Conservation (phyloP, 1,140 invertebrate species). For the Meloidogyne hapla region DNA sequence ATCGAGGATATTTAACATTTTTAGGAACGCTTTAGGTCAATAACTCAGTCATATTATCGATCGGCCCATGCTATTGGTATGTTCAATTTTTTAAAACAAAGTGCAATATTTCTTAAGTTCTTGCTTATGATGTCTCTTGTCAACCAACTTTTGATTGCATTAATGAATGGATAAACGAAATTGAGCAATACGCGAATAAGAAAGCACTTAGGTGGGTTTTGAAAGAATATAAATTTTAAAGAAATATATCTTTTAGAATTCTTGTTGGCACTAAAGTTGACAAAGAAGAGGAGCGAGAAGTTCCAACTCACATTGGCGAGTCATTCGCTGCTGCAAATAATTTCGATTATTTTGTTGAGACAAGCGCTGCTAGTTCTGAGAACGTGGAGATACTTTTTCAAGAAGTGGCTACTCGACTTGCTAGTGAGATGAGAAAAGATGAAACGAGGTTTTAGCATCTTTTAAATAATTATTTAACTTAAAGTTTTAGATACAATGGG, state of each 20-base stretch:
- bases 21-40: conserved; percentile 79
- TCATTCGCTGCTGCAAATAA: conserved; percentile 60
- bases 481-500: background rate
- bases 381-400: conserved; percentile 63
- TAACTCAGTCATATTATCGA: conserved; percentile 70
- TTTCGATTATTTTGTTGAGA: conserved; percentile 63
- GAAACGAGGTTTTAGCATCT: conserved; percentile 48
- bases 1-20: background rate
- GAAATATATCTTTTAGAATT: background rate
- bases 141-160: conserved; percentile 82
- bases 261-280: conserved; percentile 63
- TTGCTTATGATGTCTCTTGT: conserved; percentile 89
- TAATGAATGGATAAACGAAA: conserved; percentile 89
- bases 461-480: background rate
- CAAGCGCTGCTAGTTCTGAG: conserved; percentile 60
- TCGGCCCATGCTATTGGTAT: conserved; percentile 69
- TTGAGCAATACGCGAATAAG: conserved; percentile 67
- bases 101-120: conserved; percentile 58
- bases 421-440: conserved; percentile 61
- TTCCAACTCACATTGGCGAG: conserved; percentile 58
- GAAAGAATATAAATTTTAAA: background rate
- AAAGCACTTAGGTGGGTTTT: conserved; percentile 60
- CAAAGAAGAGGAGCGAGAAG: conserved; percentile 62
- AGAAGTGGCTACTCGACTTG: conserved; percentile 57
- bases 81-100: background rate